Base-by-base conservation (phyloP, 2,888 invertebrate genomes). In the Tholera decimalis region DNA sequence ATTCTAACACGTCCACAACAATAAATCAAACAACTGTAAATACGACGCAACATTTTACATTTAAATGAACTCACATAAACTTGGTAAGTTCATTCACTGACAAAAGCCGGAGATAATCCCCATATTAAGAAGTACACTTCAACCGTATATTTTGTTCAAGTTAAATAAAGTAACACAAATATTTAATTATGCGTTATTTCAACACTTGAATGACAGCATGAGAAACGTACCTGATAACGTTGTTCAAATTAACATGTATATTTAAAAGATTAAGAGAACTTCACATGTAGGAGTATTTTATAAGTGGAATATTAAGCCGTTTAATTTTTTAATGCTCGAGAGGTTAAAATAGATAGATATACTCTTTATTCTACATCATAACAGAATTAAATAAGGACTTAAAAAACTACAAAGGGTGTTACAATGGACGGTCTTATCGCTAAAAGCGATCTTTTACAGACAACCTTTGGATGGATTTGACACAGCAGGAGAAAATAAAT, bases 111-210 rank as follows among this genome's bases (percentile, higher is more conserved):
- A 72, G 70, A 73, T 83, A 84, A 84, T 79, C 79, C 70, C 66
- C 30, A 18, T 71, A 68, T 73, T 75, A 75, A 80, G 62, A 58
- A 70, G 67, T 56, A 51, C 61, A 66, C 44, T 63, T 54, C 62
- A 69, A 63, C 53, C 51, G 54, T 70, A 76, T 61, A 71, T 74
- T 79, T 72, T 61, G 56, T 75, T 72, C 62, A 35, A 67, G 66
- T 70, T 67, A 77, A 80, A 76, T 75, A 79, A 75, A 77, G 64
- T 71, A 68, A 75, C 56, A 77, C 76, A 83, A 83, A 83, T 79
- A 83, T 84, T 83, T 80, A 83, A 84, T 83, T 79, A 84, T 56
- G 77, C 74, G 58, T 67, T 82, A 61, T 83, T 74, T 68, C 77
- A 81, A 83, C 80, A 74, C 60, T 37, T 75, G 73, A 83, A 81